Conservation (phyloP, 2,888 invertebrate species). For the Spialia ferax region DNA sequence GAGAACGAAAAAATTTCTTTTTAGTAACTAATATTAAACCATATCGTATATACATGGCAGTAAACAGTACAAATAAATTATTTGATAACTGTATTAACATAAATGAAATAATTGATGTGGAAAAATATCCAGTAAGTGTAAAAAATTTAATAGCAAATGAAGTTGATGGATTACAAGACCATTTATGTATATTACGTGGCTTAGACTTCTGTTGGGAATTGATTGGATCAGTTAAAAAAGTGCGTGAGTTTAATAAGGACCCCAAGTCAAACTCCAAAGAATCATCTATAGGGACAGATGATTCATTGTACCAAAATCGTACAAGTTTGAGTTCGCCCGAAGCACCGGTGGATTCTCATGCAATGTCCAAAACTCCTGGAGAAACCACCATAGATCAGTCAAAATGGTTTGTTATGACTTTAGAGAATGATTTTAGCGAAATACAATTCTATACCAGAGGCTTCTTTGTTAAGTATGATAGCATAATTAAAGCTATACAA, state of each 20-base stretch:
- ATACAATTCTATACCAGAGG: conserved; percentile 80
- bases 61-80: conserved; percentile 57
- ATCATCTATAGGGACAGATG: background rate
- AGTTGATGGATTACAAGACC: conserved; percentile 61
- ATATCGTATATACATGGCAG: conserved; percentile 71
- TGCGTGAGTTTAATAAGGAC: conserved; percentile 46
- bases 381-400: conserved; percentile 50
- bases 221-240: conserved; percentile 70
- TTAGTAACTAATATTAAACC: conserved; percentile 65
- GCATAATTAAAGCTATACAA: conserved; percentile 78
- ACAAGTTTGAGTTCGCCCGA: background rate
- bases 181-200: conserved; percentile 77
- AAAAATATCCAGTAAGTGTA: conserved; percentile 71
- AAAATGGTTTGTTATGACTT: conserved; percentile 85
- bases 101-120: conserved; percentile 66
- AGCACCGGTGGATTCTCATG: background rate
- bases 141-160: conserved; percentile 70
- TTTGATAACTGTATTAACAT: conserved; percentile 71
- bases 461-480: conserved; percentile 83
- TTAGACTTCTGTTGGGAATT: conserved; percentile 75
- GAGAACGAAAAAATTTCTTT: conserved; percentile 69
- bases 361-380: background rate
- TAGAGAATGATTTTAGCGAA: conserved; percentile 84
- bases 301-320: background rate
- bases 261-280: background rate